Evolutionary conservation across 2,797 vertebrate genomes (phyloP), one percentile per base, ranked within the genome.

Genomic region (Simalia tracyae): DNA sequence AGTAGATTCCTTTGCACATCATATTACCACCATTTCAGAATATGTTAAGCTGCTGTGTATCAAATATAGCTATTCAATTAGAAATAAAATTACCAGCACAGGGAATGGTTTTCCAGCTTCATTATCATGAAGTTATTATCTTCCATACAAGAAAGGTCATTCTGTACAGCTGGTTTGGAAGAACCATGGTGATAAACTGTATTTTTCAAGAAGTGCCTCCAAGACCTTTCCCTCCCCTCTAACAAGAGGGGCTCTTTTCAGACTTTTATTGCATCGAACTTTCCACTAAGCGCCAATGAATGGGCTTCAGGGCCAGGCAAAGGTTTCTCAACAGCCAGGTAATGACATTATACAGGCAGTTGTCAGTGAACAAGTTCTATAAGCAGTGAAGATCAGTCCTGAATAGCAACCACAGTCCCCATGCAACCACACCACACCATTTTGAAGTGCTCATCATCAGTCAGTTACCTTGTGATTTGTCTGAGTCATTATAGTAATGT

Each of bases 401-500:
- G 96, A 96, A 93, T 85, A 96, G 94, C 96, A 96, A 90, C 89
- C 91, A 85, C 85, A 94, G 93, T 87, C 91, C 93, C 96, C 91
- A 89, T 94, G 60, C 89, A 28, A 96, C 95, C 86, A 91, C 28
- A 91, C 9, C 93, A 94, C 94, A 95, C 93, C 94, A 94, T 95
- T 92, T 94, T 92, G 92, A 95, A 94, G 90, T 63, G 54, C 22
- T 96, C 91, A 95, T 94, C 89, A 95, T 96, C 94, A 94, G 93
- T 96, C 96, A 96, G 86, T 95, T 92, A 94, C 50, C 57, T 88
- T 94, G 92, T 96, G 95, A 96, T 92, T 97, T 96, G 94, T 94
- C 95, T 96, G 94, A 96, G 92, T 95, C 63, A 72, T 95, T 94
- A 92, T 95, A 97, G 93, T 95, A 97, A 97, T 63, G 95, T 92